Evolutionary conservation across 1,140 invertebrate genomes (phyloP).

Genomic region (Uloborus diversus): DNA sequence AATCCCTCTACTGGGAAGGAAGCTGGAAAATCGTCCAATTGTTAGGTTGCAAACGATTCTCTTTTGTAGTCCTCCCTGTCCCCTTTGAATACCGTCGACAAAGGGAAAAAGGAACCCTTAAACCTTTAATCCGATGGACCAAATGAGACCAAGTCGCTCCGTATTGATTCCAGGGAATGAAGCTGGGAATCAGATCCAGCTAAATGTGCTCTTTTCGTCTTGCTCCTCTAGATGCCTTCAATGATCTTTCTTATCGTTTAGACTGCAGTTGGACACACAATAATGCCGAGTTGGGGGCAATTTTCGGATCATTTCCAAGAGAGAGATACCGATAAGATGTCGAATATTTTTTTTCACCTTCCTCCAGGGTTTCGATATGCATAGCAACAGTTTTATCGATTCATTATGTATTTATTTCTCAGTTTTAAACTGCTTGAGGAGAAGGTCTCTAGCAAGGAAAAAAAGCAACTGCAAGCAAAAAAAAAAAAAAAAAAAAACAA

Average conservation of each 20-base stretch:
- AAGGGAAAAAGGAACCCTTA: neutral
- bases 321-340: no score
- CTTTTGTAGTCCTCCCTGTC: neutral
- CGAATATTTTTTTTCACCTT: no score
- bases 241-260: slow-evolving; percentile 17
- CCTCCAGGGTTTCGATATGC: no score
- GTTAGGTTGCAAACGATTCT: slow-evolving; percentile 23
- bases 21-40: slow-evolving; percentile 31
- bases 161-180: slow-evolving; percentile 12
- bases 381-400: no score
- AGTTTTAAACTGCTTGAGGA: no score
- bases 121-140: slow-evolving; percentile 44
- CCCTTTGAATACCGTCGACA: neutral
- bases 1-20: slow-evolving; percentile 17
- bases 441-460: no score
- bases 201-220: slow-evolving; percentile 8
- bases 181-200: neutral
- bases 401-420: no score
- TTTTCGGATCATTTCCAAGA: no score
- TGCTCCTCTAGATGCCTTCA: neutral
- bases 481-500: no score
- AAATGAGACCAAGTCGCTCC: slow-evolving; percentile 22
- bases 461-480: no score
- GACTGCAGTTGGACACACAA: slow-evolving; percentile 20
- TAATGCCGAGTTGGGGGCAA: neutral